Percentiles rank a stretch among this genome's conserved stretches.
Conservation (phyloP, 2,888 invertebrate species). For the Oxycera nigricornis region DNA sequence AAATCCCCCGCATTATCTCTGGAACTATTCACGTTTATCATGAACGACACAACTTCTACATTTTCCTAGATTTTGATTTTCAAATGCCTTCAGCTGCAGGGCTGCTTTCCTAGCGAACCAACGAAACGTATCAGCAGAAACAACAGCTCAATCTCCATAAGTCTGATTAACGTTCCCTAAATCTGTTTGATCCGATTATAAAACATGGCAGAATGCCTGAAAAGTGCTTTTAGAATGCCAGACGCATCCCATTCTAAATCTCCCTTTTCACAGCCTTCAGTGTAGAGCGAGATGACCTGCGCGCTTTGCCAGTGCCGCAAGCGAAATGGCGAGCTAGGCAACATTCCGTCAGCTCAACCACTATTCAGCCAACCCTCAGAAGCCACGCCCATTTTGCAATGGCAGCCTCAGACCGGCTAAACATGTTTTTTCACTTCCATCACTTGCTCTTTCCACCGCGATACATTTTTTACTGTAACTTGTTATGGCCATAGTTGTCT, state of each 20-base stretch:
- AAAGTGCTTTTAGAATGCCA: slow-evolving; percentile 22
- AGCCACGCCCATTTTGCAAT: slow-evolving; percentile 58
- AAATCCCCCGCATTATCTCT: slow-evolving; percentile 33
- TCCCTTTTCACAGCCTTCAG: background rate
- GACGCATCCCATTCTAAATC: background rate
- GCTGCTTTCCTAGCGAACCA: background rate
- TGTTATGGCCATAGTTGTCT: background rate
- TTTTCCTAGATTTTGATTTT: slow-evolving; percentile 24
- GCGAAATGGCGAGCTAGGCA: background rate
- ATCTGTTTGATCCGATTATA: slow-evolving; percentile 47
- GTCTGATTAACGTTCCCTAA: slow-evolving; percentile 44
- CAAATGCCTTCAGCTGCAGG: background rate
- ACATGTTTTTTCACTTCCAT: slow-evolving; percentile 11
- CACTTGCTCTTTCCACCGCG: background rate
- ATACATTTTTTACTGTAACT: background rate
- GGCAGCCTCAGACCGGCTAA: slow-evolving; percentile 49
- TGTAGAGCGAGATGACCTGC: background rate
- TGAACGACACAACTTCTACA: slow-evolving; percentile 4
- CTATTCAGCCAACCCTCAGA: background rate
- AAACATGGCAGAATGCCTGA: slow-evolving; percentile 35
- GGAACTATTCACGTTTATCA: slow-evolving; percentile 40
- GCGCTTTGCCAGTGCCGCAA: background rate
- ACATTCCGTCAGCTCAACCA: background rate
- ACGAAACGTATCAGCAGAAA: background rate
- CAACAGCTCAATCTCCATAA: slow-evolving; percentile 40